These are phyloP conservation scores for Plutella xylostella DNA, from an alignment of 2,888 invertebrate species.

Conservation along the genomic window DNA sequence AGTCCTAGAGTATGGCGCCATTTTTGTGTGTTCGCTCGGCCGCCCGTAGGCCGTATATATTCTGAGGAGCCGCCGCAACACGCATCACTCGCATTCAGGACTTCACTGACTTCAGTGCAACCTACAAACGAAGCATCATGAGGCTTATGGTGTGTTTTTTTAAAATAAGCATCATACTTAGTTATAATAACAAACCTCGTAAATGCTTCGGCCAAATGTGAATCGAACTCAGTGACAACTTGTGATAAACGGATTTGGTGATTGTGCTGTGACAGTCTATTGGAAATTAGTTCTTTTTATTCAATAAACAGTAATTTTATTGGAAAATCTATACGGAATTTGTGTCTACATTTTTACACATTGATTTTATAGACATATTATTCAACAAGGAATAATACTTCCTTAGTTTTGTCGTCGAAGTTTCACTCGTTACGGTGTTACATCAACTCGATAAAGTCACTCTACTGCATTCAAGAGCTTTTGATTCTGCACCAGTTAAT, in stretches of 20 bases:
- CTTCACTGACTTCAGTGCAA: constrained; percentile 68
- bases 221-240: neutral
- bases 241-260: neutral
- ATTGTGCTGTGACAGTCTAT: too few species aligned
- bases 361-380: constrained; percentile 27
- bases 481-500: constrained; percentile 33
- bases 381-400: constrained; percentile 45
- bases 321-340: too few species aligned
- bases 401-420: constrained; percentile 28
- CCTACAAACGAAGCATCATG: constrained; percentile 64
- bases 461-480: constrained; percentile 25
- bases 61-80: constrained; percentile 46
- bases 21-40: constrained; percentile 61
- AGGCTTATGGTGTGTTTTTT: constrained; percentile 67
- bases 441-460: constrained; percentile 27
- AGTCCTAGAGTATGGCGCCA: constrained; percentile 54
- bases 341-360: too few species aligned
- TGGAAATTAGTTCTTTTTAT: too few species aligned
- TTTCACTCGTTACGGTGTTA: constrained; percentile 23
- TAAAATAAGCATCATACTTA: constrained; percentile 6
- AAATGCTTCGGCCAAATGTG: neutral
- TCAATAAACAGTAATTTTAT: too few species aligned
- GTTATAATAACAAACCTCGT: constrained; percentile 8
- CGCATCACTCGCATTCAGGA: constrained; percentile 71
- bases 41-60: constrained; percentile 63